Evolutionary conservation across 2,888 invertebrate species (phyloP), one percentile per base, ranked within the genome.

Genomic region (Melanophora roralis): DNA sequence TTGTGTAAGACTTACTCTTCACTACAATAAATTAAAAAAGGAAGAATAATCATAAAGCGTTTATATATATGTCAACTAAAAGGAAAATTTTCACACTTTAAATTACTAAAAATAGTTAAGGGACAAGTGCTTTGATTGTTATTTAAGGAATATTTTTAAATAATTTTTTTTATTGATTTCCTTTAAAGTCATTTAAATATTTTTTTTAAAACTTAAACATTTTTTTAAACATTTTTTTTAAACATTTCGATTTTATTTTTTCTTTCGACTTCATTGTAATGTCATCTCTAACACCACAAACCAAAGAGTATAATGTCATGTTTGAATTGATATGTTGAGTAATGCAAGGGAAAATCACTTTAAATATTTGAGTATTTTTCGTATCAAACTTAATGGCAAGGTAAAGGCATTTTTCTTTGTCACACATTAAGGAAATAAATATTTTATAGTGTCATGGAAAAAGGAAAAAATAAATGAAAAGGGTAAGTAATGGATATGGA

Each of bases 181-280:
- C 14, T 11, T 21, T 23, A 27, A 67, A 73, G 49, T 73, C 62
- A 78, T 73, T n/a, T n/a, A n/a, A n/a, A n/a, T n/a, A n/a, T n/a
- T n/a, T n/a, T n/a, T n/a, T n/a, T n/a, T n/a, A n/a, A n/a, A n/a
- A n/a, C n/a, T 19, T 6, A 59, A 19, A 2, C 8, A 16, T 9
- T 36, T 12, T 57, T 27, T 53, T 65, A 38, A 34, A 11, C 3
- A 40, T 21, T 21, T 45, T 36, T 36, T 47, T 34, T 45, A 14
- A 6, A 12, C 11, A 12, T 9, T 38, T 55, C 19, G 11, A 3
- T 68, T 57, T 11, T 16, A 36, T 14, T 38, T 8, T 59, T 19
- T 49, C 38, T 32, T 9, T 38, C 21, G 12, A 9, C 38, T 23
- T n/a, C n/a, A n/a, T n/a, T n/a, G n/a, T n/a, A n/a, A n/a, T 43